Base-by-base conservation (phyloP, 2,113 vertebrate genomes). In the Bombycilla garrulus region DNA sequence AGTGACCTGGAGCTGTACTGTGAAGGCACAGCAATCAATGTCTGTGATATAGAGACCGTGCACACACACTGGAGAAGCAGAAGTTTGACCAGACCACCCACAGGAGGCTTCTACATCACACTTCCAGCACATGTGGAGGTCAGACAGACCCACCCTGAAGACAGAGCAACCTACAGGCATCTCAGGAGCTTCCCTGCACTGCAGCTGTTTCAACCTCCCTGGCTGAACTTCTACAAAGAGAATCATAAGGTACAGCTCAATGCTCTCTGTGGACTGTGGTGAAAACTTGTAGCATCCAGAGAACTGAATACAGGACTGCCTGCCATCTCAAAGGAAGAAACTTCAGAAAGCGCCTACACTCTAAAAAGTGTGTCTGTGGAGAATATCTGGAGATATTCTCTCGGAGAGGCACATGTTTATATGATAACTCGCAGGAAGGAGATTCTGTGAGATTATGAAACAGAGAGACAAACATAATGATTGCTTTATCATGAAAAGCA, bases 211-310 rank as follows among this genome's bases (percentile, higher is more conserved):
- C 47, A 74, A 1, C 23, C 48, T 56, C 19, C 24, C 51, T 40
- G 23, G 17, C 25, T 81, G 60, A 90, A 65, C 26, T 72, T 77
- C 64, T 50, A 51, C 79, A 93, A 62, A 80, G 35, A 72, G 24
- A 54, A 85, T 76, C 0, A 0, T 2, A 4, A 21, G n/a, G 19
- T 0, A 0, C 22, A 80, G 25, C 42, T 69, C 4, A 0, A 8
- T 48, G 76, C 15, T 69, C 47, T 74, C 45, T 60, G 28, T 3
- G 2, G 74, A 64, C 12, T 24, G 14, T 2, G 6, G 11, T 24
- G 57, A 72, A 72, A 79, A 57, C 7, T 25, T n/a, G 12, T 1
- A 80, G 31, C 36, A 53, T 20, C 48, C 44, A 42, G 44, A 90
- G 53, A 79, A 64, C 11, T 2, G 0, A 58, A 3, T 47, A 42